Base-by-base conservation (phyloP, 2,113 vertebrate genomes). In the Tragelaphus scriptus region DNA sequence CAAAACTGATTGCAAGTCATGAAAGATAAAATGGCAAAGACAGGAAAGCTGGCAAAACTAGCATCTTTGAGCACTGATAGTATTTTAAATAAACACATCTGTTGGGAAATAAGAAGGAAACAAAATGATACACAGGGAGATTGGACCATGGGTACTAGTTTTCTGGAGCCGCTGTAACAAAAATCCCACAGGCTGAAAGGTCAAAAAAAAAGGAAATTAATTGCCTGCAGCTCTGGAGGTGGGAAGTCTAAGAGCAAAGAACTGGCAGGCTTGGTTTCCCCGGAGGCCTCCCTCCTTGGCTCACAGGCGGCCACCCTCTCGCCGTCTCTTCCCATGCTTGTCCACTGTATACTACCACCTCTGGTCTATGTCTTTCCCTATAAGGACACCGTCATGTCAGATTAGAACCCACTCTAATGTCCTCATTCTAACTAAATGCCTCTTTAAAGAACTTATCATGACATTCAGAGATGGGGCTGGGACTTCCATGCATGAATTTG, bases 261-360 rank as follows among this genome's bases (percentile, higher is more conserved):
- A 13, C 28, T 30, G 21, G 49, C 2, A 53, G 40, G 32, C 44
- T 12, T 63, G n/a, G 6, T 40, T 44, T 89, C 32, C 68, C 30
- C 21, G 2, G 2, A 44, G 40, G 59, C 19, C 51, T 77, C 77
- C 61, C 14, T 19, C 47, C 59, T 55, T 53, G 82, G 59, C 53
- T 47, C 32, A 47, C 21, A 51, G 56, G n/a, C 3, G 28, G 21
- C 23, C 11, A 21, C 7, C 13, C 26, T 53, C 65, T 58, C 2
- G 7, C 68, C 56, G n/a, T 40, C 6, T 80, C 82, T 89, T 36
- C 25, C 1, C 17, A 0, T 1, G 23, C 12, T 17, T 2, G 0
- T 30, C 19, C n/a, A 21, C 59, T 44, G 26, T 26, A 7, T 17
- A 32, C 16, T 21, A 13, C 3, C 2, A 3, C 21, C 9, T 3